Conservation (phyloP, 2,797 vertebrate genomes). For the Decapterus maruadsi region DNA sequence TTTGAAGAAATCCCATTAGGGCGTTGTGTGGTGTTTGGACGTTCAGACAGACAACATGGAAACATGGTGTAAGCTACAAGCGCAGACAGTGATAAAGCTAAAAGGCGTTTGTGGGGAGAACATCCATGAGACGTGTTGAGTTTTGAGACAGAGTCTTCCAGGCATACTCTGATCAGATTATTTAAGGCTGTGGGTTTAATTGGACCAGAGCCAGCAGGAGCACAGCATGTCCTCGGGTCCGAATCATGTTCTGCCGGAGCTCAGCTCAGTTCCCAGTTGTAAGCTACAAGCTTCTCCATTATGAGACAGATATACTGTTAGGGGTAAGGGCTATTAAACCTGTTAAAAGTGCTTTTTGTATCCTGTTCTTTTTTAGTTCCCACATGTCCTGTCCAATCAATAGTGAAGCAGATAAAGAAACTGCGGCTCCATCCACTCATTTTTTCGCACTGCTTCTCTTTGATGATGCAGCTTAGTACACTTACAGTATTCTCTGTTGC, state of each 20-base stretch:
- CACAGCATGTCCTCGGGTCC: neutral
- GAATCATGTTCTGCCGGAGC: neutral
- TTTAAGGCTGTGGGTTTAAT: slow-evolving; percentile 15
- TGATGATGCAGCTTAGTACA: neutral
- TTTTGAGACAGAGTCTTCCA: slow-evolving; percentile 7
- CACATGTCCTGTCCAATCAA: neutral
- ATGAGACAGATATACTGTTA: neutral
- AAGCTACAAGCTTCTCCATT: neutral
- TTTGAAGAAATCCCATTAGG: neutral
- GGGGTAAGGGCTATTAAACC: neutral
- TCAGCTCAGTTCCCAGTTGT: neutral
- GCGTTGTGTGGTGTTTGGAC: neutral
- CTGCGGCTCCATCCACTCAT: neutral
- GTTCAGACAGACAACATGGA: neutral
- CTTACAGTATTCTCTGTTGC: neutral
- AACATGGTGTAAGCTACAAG: neutral
- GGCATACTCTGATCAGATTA: slow-evolving; percentile 4
- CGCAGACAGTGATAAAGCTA: neutral
- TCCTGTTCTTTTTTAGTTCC: neutral
- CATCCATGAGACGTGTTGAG: neutral
- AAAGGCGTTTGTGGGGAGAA: neutral
- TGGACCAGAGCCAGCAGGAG: neutral
- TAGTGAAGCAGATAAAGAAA: neutral
- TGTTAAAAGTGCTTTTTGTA: neutral
- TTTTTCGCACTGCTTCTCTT: neutral